Evolutionary conservation across 2,888 invertebrate species (phyloP).

Genomic region (Ethmia dodecea): DNA sequence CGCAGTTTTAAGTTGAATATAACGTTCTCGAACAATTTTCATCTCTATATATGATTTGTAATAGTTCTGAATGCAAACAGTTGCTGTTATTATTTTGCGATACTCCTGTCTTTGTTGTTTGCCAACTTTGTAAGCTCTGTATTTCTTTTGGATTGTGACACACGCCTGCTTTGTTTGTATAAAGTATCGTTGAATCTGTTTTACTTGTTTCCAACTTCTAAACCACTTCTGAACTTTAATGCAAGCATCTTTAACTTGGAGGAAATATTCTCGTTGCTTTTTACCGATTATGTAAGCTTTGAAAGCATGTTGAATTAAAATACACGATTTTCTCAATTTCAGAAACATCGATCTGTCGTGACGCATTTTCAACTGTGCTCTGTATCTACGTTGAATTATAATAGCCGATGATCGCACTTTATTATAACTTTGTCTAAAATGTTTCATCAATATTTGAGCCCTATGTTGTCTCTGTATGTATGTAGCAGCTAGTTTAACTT

Average conservation of each 20-base stretch:
- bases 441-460: conserved; percentile 42
- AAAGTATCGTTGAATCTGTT: conserved; percentile 35
- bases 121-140: conserved; percentile 43
- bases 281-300: conserved; percentile 44
- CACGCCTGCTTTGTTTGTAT: conserved; percentile 44
- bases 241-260: conserved; percentile 37
- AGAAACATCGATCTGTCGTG: conserved; percentile 35
- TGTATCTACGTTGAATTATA: conserved; percentile 56
- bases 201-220: conserved; percentile 38
- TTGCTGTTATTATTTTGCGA: conserved; percentile 42
- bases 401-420: conserved; percentile 40
- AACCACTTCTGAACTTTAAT: conserved; percentile 67
- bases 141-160: conserved; percentile 60
- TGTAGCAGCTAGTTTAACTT: conserved; percentile 38
- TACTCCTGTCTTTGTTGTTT: conserved; percentile 46
- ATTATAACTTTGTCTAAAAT: conserved; percentile 28
- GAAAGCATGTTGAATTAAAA: conserved; percentile 54
- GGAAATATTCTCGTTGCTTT: conserved; percentile 32
- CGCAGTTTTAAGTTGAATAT: conserved; percentile 33
- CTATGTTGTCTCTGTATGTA: conserved; percentile 51
- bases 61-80: conserved; percentile 49
- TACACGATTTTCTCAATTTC: conserved; percentile 36
- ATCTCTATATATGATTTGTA: conserved; percentile 46
- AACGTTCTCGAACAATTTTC: conserved; percentile 39
- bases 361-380: conserved; percentile 51